Evolutionary conservation across 2,113 vertebrate species (phyloP).

Genomic region (Campylorhamphus procurvoides): DNA sequence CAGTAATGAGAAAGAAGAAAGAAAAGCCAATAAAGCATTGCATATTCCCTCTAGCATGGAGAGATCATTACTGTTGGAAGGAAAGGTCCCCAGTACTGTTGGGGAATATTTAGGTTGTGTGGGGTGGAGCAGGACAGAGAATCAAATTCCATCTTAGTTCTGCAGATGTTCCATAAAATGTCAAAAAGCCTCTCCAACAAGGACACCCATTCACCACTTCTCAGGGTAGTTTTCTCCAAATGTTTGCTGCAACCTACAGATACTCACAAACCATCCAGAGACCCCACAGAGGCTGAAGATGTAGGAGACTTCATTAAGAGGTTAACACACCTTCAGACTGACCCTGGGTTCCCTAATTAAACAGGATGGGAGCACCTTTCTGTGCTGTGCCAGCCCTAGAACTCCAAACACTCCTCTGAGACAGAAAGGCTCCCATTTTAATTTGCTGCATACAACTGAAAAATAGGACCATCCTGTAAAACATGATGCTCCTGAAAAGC

Average conservation of each 20-base stretch:
- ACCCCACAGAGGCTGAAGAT: neutral
- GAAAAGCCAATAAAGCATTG: neutral
- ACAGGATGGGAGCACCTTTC: neutral
- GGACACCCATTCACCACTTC: neutral
- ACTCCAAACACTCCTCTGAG: neutral
- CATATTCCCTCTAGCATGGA: rapidly evolving
- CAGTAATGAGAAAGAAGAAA: neutral
- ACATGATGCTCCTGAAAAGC: neutral
- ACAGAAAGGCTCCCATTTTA: neutral
- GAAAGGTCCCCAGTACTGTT: neutral
- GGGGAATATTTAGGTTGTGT: rapidly evolving
- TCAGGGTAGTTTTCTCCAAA: neutral
- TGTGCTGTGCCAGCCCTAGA: neutral
- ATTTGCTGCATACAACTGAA: neutral
- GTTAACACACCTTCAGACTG: neutral
- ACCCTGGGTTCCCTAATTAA: neutral
- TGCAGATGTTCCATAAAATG: neutral
- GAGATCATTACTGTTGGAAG: neutral
- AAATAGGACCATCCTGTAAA: neutral
- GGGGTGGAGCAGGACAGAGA: neutral
- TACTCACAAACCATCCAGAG: neutral
- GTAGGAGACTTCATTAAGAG: neutral
- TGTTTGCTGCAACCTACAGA: neutral
- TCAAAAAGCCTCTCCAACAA: neutral
- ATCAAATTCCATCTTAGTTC: neutral